These are phyloP conservation scores for Labia minor DNA, from an alignment of 2,888 invertebrate species.

Conservation along the genomic window DNA sequence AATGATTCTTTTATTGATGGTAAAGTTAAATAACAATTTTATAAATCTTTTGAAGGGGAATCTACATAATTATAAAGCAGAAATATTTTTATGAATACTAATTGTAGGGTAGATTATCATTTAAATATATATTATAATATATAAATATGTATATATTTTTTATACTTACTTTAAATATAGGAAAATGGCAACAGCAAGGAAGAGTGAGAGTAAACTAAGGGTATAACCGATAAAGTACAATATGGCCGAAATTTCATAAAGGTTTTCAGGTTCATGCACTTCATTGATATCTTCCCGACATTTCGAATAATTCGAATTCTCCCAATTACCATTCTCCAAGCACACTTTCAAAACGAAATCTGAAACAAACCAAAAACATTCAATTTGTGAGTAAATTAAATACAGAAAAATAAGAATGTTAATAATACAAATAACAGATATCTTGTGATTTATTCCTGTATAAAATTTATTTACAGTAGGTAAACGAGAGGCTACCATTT, in stretches of 20 bases:
- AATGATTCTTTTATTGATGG: too few species aligned
- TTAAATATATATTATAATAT: background rate
- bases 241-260: slow-evolving; percentile 57
- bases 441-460: too few species aligned
- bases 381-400: background rate
- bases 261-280: slow-evolving; percentile 40
- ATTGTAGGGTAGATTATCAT: too few species aligned
- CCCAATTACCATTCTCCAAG: slow-evolving; percentile 70
- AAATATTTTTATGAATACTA: too few species aligned
- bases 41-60: too few species aligned
- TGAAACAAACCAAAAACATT: slow-evolving; percentile 37
- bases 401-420: background rate
- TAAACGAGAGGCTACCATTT: too few species aligned
- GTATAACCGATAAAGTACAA: slow-evolving; percentile 79
- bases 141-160: background rate
- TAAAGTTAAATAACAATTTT: too few species aligned
- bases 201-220: slow-evolving; percentile 67
- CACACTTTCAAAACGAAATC: slow-evolving; percentile 80
- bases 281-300: slow-evolving; percentile 49
- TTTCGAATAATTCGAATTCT: slow-evolving; percentile 61
- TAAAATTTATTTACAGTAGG: too few species aligned
- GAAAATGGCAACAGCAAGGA: slow-evolving; percentile 75
- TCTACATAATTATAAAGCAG: too few species aligned
- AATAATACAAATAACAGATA: too few species aligned
- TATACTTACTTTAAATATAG: slow-evolving; percentile 76